Evolutionary conservation across 2,113 vertebrate genomes (phyloP), one percentile per base, ranked within the genome.

Genomic region (Irena cyanogastra): DNA sequence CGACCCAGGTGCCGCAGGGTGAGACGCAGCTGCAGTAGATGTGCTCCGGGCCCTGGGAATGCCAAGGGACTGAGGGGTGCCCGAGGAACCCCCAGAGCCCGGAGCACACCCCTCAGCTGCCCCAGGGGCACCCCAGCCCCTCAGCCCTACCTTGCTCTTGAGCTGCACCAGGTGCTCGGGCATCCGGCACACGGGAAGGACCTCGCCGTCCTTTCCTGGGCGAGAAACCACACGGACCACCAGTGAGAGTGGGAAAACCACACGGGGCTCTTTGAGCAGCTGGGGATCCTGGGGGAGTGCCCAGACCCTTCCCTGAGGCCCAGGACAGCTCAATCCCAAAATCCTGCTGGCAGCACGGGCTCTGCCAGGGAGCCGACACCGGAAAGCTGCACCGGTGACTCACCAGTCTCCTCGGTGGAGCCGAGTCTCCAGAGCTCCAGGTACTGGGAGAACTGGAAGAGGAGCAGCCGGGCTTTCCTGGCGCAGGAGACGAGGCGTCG

Each of bases 351-450:
- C 21, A 45, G 23, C 6, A 0, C 0, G 0, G 42, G 24, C 41
- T 59, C 47, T 87, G 63, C 69, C 35, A 66, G 8, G 7, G 50
- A 77, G 31, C 35, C 1, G 0, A 6, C 18, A 30, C 7, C 1
- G 0, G 7, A n/a, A n/a, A 68, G 41, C 39, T 10, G 16, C 20
- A 14, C 27, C 69, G 10, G 9, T 30, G 0, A 47, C 92, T 98
- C 95, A 99, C 99, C 99, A 0, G 98, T 97, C 59, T 97, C 97
- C 1, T 98, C 95, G 3, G 98, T 99, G 76, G 98, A 98, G 27
- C 99, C 99, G 2, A 99, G 98, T 42, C 97, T 98, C 99, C 99
- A 99, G 57, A 99, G 97, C 96, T 99, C 99, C 77, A 99, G 95
- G 77, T 98, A 98, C 94, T 97, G 98, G 27, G 98, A 97, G 93